A percentile compares a stretch with the other conserved stretches of the same genome.
These are phyloP conservation scores for Synergus itoensis DNA, from an alignment of 2,888 invertebrate species.

Conservation along the genomic window DNA sequence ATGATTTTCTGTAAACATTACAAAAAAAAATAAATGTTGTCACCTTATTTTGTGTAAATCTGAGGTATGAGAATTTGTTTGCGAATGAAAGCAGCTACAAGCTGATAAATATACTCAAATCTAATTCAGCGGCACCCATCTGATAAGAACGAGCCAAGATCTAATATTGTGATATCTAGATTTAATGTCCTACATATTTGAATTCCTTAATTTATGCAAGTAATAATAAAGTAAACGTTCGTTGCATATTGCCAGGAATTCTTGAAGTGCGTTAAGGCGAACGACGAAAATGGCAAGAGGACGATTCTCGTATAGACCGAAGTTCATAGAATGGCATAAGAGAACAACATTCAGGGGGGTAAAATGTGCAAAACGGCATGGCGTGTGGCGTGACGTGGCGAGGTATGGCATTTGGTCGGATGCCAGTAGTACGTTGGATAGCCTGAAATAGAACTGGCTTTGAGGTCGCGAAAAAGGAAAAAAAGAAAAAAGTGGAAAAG, in stretches of 20 bases:
- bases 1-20: too few species aligned
- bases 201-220: conserved; percentile 1
- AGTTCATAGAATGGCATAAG: conserved; percentile 32
- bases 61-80: too few species aligned
- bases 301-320: conserved; percentile 6
- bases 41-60: too few species aligned
- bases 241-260: conserved; percentile 7
- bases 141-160: too few species aligned
- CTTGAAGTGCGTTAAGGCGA: conserved; percentile 15
- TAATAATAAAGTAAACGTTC: conserved; percentile 14
- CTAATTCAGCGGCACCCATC: too few species aligned
- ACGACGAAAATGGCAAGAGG: conserved; percentile 20
- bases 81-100: too few species aligned
- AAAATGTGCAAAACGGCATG: conserved; percentile 1
- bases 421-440: conserved; percentile 71
- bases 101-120: too few species aligned
- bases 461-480: conserved; percentile 66
- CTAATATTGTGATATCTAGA: too few species aligned
- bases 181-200: too few species aligned
- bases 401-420: conserved; percentile 70
- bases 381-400: conserved; percentile 51
- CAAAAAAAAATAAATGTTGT: too few species aligned
- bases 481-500: conserved; percentile 45
- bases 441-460: conserved; percentile 73
- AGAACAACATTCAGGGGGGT: conserved; percentile 52